Base-by-base conservation (phyloP, 2,888 invertebrate genomes). In the Agrotis exclamationis region DNA sequence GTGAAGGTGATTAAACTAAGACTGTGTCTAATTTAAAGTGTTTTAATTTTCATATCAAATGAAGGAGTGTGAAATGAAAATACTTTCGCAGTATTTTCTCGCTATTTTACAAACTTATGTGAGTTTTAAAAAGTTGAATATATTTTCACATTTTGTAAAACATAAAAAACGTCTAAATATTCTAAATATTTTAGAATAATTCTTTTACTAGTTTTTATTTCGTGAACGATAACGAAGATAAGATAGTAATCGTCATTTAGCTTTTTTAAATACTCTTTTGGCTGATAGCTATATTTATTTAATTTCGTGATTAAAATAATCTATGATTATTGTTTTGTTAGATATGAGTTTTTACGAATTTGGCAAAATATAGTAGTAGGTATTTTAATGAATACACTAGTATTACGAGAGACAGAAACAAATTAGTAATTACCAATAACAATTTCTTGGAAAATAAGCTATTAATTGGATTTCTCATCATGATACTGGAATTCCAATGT, bases 261-360 rank as follows among this genome's bases (percentile, higher is more conserved):
- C n/a, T 57, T 60, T 39, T 11, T 39, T 11, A 39, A 78, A 77
- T 78, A 76, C 73, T 79, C 64, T 53, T 64, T 33, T 59, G 56
- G 11, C 18, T 51, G 18, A 48, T 57, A 60, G 50, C n/a, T 44
- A 24, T 50, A 13, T 66, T 48, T 22, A 7, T 39, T 7, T 65
- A 48, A 65, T 3, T n/a, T 16, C 65, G 13, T 48, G 22, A 33
- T 62, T 22, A 39, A n/a, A 39, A 48, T 48, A 66, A 64, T 39
- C 22, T 24, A 48, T 48, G 65, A n/a, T 65, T 11, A 65, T 13
- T 7, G 22, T 16, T 16, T 24, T 33, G n/a, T 47, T 39, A 48
- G 18, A 39, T 22, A 5, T 22, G n/a, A 9, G 18, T 56, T 22
- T 53, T 22, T 47, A 22, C 47, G 0, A 48, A 39, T 20, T 7